Evolutionary conservation across 2,113 vertebrate genomes (phyloP).

Genomic region (Trematocara zebra): DNA sequence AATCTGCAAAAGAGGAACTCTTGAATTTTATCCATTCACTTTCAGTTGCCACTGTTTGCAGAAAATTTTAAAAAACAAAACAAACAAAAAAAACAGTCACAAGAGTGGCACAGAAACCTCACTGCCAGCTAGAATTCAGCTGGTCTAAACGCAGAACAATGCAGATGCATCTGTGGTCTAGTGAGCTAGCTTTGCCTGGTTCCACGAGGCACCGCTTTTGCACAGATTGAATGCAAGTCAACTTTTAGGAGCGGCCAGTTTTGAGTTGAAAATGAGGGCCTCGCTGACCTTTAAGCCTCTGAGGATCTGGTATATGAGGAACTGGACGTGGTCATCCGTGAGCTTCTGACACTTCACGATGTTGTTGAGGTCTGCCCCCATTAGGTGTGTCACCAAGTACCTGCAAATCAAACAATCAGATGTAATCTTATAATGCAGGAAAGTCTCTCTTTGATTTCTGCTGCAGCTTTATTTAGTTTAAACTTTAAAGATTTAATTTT

Average conservation of each 20-base stretch:
- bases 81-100: background rate
- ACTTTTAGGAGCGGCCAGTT: background rate
- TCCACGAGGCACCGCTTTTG: background rate
- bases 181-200: background rate
- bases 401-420: conserved; percentile 58
- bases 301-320: conserved; percentile 98
- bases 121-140: background rate
- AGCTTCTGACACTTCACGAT: conserved; percentile 99
- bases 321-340: conserved; percentile 97
- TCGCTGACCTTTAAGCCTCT: conserved; percentile 88
- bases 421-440: background rate
- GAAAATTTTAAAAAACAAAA: fast-evolving
- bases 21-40: background rate
- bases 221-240: background rate
- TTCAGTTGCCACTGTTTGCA: background rate
- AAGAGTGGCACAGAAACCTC: background rate
- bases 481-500: background rate
- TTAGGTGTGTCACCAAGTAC: conserved; percentile 95
- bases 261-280: background rate
- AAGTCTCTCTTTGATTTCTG: background rate
- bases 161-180: background rate
- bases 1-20: background rate
- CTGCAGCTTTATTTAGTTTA: background rate
- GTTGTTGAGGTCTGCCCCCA: conserved; percentile 99
- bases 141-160: background rate